Conservation (phyloP, 2,797 vertebrate genomes). For the Sandelia bainsii region DNA sequence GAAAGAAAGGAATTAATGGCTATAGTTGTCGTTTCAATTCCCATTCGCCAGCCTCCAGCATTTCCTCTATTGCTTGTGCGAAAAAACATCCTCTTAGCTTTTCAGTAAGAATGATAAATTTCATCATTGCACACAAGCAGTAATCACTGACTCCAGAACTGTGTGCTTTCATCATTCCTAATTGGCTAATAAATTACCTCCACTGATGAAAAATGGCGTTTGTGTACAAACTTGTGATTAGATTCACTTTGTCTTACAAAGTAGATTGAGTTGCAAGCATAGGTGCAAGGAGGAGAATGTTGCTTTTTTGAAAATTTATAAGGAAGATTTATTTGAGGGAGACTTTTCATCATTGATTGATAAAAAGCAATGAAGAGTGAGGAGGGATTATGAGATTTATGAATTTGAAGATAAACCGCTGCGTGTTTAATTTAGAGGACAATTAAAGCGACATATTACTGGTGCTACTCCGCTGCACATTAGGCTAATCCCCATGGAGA, state of each 20-base stretch:
- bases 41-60: slow-evolving; percentile 21
- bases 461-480: slow-evolving; percentile 59
- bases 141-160: slow-evolving; percentile 70
- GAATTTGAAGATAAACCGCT: slow-evolving; percentile 74
- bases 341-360: slow-evolving; percentile 64
- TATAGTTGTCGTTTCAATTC: slow-evolving; percentile 37
- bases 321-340: slow-evolving; percentile 13
- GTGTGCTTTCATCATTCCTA: slow-evolving; percentile 65
- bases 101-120: slow-evolving; percentile 64
- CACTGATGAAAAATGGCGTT: slow-evolving; percentile 64
- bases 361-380: slow-evolving; percentile 63
- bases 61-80: slow-evolving; percentile 17
- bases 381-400: slow-evolving; percentile 77
- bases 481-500: slow-evolving; percentile 71
- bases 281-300: slow-evolving; percentile 17
- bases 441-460: slow-evolving; percentile 70
- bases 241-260: slow-evolving; percentile 59
- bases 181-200: slow-evolving; percentile 77
- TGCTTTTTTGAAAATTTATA: slow-evolving; percentile 20
- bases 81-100: slow-evolving; percentile 44
- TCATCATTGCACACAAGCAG: slow-evolving; percentile 47
- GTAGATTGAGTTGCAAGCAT: slow-evolving; percentile 14
- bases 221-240: slow-evolving; percentile 62
- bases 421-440: slow-evolving; percentile 75
- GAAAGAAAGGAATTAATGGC: slow-evolving; percentile 37